Evolutionary conservation across 1,140 invertebrate species (phyloP).

Genomic region (Nymphalis io): DNA sequence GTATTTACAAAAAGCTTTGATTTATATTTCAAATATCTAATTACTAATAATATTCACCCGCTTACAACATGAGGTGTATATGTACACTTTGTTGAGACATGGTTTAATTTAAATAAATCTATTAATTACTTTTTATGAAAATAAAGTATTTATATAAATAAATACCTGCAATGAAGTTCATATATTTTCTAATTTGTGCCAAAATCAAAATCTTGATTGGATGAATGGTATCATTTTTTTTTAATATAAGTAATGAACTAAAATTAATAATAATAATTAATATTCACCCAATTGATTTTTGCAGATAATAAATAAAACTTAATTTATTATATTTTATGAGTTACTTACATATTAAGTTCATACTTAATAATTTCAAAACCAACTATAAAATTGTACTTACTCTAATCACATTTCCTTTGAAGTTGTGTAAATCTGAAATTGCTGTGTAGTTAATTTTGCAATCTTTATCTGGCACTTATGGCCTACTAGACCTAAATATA

Average conservation of each 20-base stretch:
- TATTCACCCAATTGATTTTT: background rate
- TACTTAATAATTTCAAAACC: conserved; percentile 1
- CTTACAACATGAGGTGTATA: no score
- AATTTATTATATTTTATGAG: no score
- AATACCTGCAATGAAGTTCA: background rate
- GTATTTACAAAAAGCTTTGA: no score
- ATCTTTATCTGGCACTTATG: conserved; percentile 40
- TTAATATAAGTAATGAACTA: background rate
- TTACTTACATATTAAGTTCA: background rate
- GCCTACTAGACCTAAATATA: conserved; percentile 58
- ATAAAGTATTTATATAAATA: no score
- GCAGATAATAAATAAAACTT: background rate
- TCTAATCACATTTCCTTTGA: background rate
- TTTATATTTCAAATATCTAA: no score
- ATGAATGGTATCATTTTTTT: background rate
- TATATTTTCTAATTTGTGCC: conserved; percentile 10
- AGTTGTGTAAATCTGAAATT: conserved; percentile 17
- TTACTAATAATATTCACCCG: no score
- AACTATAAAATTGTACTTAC: conserved; percentile 11
- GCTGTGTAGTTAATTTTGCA: conserved; percentile 19
- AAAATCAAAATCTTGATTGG: background rate
- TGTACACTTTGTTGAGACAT: no score
- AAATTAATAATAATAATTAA: background rate
- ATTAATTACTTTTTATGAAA: no score
- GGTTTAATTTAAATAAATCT: no score